Percentiles rank a stretch among this genome's conserved stretches.
phyloP scores from a whole-genome alignment of 2,113 vertebrate genomes.

The Cyprinus carpio region DNA sequence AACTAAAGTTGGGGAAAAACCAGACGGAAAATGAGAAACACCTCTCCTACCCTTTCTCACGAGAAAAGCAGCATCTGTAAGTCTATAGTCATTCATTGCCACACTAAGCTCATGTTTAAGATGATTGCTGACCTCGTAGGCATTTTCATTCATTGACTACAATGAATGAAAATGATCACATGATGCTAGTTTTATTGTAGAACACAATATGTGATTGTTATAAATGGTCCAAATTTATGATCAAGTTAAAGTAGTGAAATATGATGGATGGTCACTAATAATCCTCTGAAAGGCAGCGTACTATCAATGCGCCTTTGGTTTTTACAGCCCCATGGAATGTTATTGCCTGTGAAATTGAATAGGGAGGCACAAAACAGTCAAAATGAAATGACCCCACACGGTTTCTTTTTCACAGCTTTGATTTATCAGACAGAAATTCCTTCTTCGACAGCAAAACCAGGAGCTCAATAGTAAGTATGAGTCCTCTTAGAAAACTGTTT shows the following conservation, averaged over 20 bases:
- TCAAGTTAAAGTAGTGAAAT: neutral
- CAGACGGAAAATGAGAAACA: slow-evolving; percentile 79
- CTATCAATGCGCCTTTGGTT: neutral
- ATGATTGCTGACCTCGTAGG: neutral
- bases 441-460: slow-evolving; percentile 97
- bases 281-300: neutral
- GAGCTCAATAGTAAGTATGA: slow-evolving; percentile 90
- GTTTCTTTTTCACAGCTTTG: slow-evolving; percentile 82
- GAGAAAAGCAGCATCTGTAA: slow-evolving; percentile 95
- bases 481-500: neutral
- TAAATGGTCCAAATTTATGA: neutral
- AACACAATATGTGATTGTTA: neutral
- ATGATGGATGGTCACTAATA: neutral
- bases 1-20: slow-evolving; percentile 80
- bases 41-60: slow-evolving; percentile 93
- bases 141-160: neutral
- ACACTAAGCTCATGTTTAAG: neutral
- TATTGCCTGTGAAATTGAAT: neutral
- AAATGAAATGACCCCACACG: neutral
- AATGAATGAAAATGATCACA: neutral
- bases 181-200: neutral
- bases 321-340: neutral
- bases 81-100: slow-evolving; percentile 60
- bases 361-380: neutral
- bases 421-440: slow-evolving; percentile 89